A percentile compares a stretch with the other conserved stretches of the same genome.
Evolutionary conservation across 1,140 invertebrate genomes (phyloP).

Genomic region (Tetragonula clypearis): DNA sequence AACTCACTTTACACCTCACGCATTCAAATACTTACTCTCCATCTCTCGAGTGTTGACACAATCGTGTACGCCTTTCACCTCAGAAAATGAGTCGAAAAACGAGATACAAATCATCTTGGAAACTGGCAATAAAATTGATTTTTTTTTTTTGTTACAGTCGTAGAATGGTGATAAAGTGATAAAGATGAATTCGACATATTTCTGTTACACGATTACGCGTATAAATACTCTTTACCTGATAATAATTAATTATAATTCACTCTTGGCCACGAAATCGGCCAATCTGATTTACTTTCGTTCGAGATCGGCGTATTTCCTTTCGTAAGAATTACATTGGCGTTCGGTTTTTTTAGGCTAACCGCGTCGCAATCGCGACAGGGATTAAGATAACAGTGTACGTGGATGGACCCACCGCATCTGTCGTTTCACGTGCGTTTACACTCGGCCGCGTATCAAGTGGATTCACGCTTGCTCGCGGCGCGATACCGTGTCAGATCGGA

Average conservation of each 20-base stretch:
- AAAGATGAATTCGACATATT: too few species aligned
- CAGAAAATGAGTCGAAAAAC: too few species aligned
- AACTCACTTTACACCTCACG: background rate
- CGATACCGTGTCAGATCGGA: background rate
- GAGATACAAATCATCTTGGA: too few species aligned
- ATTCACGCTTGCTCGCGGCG: background rate
- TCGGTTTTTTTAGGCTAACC: background rate
- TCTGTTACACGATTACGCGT: background rate
- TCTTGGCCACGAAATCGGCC: background rate
- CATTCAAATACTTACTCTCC: background rate
- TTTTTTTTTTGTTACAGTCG: too few species aligned
- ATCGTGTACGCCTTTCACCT: background rate
- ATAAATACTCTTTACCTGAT: background rate
- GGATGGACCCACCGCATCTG: conserved; percentile 5
- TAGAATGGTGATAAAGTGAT: too few species aligned
- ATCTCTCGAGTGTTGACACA: too few species aligned
- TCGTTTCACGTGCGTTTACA: background rate
- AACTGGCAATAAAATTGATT: too few species aligned
- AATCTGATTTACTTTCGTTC: background rate
- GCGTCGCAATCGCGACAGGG: background rate
- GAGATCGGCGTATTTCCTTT: background rate
- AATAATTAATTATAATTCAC: background rate
- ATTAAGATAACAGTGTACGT: conserved; percentile 29
- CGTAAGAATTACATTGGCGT: background rate
- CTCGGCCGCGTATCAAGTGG: background rate